A percentile compares a stretch with the other conserved stretches of the same genome.
Conservation (phyloP, 2,113 vertebrate genomes). For the Cnemophilus loriae region DNA sequence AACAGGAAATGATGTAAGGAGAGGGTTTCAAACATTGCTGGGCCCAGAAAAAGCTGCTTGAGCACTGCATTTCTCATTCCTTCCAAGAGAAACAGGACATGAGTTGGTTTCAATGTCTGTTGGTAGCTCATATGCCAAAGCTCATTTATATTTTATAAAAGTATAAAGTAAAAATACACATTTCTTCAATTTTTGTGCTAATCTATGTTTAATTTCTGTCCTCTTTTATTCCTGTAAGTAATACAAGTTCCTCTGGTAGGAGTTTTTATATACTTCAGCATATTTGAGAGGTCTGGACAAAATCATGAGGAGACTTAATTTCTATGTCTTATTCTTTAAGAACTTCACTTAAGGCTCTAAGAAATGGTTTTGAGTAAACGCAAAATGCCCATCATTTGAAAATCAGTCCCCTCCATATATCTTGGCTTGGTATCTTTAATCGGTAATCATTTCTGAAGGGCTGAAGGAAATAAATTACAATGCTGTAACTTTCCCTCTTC, state of each 20-base stretch:
- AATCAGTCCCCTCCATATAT: neutral
- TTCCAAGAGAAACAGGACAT: neutral
- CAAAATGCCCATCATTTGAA: neutral
- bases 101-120: neutral
- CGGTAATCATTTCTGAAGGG: neutral
- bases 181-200: neutral
- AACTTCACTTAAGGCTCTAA: neutral
- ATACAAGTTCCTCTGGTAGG: neutral
- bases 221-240: neutral
- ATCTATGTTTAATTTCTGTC: neutral
- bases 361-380: neutral
- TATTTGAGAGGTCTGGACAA: neutral
- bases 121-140: neutral
- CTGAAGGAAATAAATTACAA: neutral
- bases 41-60: neutral
- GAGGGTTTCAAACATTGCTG: neutral
- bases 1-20: neutral
- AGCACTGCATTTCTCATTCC: neutral
- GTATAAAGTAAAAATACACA: neutral
- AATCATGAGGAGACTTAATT: neutral
- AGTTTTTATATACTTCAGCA: neutral
- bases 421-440: neutral
- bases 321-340: neutral
- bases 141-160: neutral
- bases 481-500: neutral